Base-by-base conservation (phyloP, 2,797 vertebrate genomes). In the Melanotaenia trifasciata region DNA sequence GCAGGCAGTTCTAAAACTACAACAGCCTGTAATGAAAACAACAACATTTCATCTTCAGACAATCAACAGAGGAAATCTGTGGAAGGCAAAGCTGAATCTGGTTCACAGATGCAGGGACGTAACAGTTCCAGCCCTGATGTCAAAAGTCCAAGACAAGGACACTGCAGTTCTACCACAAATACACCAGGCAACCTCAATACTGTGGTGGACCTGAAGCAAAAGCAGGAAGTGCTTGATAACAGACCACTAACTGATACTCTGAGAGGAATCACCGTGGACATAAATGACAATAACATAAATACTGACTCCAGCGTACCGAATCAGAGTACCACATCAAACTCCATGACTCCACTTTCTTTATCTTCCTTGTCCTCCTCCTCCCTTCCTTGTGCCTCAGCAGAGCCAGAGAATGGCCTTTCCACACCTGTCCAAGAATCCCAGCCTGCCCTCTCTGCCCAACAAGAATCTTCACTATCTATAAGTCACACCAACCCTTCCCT, bases 361-460 rank as follows among this genome's bases (percentile, higher is more conserved):
- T 84, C 83, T 24, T 71, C 83, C 20, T 73, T 84, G n/a, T 73
- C 76, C 54, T 81, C 83, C 30, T 74, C 81, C 38, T 76, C 84
- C 72, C 28, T 70, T 66, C 81, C 70, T 26, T 72, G 68, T 73
- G 67, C 74, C 77, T 87, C 90, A 32, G 56, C 58, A 43, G 78
- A 90, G 62, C 80, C 86, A 43, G 86, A 90, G 4, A 87, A 91
- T 43, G 87, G 92, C 70, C 94, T 96, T 68, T 83, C 91, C 45
- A 89, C 90, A 24, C 94, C 94, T 1, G 78, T 95, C 64, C 95
- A 95, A 83, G 95, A 95, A 88, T 95, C 95, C 64, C 93, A 94
- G 69, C 87, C 91, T 38, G 78, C 76, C 50, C 58, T 81, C 38
- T 70, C 66, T 61, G 70, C 72, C 14, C 80, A 85, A 47, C 80